Evolutionary conservation across 2,113 vertebrate species (phyloP).

Genomic region (Scalopus aquaticus): DNA sequence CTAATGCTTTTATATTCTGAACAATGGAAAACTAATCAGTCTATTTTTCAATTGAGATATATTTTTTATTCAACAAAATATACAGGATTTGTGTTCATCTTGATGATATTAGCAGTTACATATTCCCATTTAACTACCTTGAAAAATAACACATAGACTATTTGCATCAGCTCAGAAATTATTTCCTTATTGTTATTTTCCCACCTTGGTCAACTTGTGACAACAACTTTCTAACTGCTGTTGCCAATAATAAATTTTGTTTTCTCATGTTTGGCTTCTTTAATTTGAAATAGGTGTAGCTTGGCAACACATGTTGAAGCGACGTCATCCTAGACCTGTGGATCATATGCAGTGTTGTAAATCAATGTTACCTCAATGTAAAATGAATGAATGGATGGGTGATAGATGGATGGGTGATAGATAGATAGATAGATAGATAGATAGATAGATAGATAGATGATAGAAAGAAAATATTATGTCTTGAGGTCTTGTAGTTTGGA

Average conservation of each 20-base stretch:
- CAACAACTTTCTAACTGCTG: not conserved
- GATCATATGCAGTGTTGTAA: no score
- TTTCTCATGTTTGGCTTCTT: not conserved
- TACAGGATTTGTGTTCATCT: not conserved
- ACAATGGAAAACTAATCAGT: not conserved
- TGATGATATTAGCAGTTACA: not conserved
- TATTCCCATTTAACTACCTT: not conserved
- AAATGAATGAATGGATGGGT: no score
- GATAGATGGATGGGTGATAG: no score
- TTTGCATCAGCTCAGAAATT: not conserved
- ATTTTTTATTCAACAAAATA: not conserved
- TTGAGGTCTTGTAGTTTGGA: not conserved
- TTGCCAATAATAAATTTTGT: not conserved
- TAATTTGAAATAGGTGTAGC: not conserved
- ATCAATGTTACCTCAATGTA: no score
- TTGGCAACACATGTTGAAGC: no score
- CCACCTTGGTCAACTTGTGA: rapidly evolving
- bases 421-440: no score
- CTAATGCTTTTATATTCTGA: not conserved
- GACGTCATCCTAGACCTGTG: no score
- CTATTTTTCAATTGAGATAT: not conserved
- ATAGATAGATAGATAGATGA: no score
- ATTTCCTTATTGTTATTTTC: not conserved
- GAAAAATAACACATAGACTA: not conserved
- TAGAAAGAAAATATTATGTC: not conserved